Conservation (phyloP, 2,113 vertebrate species). For the Rhegmatorhina hoffmannsi region DNA sequence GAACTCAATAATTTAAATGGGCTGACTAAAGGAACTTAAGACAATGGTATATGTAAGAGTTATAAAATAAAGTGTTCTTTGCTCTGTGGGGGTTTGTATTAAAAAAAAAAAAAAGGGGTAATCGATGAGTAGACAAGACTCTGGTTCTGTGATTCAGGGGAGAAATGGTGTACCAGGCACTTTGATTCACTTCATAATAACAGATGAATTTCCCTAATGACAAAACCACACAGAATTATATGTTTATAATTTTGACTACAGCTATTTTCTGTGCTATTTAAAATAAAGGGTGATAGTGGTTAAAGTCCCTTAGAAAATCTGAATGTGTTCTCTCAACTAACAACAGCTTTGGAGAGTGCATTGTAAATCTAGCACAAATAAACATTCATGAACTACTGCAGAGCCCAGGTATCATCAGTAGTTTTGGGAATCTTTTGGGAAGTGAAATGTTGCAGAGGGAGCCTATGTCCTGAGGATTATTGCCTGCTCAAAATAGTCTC, state of each 20-base stretch:
- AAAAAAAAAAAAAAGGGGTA: background rate
- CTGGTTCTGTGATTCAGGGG: background rate
- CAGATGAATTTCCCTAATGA: background rate
- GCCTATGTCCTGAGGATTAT: background rate
- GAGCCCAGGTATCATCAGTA: background rate
- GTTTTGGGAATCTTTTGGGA: background rate
- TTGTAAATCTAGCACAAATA: background rate
- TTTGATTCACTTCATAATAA: slow-evolving; percentile 1
- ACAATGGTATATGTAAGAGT: background rate
- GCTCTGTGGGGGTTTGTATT: background rate
- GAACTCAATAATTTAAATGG: background rate
- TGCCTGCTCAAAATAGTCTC: background rate
- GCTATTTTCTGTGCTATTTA: background rate
- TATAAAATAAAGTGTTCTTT: background rate
- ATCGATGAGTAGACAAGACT: background rate
- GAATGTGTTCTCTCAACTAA: background rate
- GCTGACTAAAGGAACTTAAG: background rate
- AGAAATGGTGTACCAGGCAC: background rate
- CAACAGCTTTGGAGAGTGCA: background rate
- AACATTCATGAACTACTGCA: background rate
- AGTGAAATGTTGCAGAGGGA: background rate
- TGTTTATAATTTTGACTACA: slow-evolving; percentile 15
- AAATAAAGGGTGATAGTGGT: background rate
- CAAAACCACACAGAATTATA: background rate
- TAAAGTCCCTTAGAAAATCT: background rate